These are phyloP conservation scores for Puma concolor DNA, from an alignment of 2,113 vertebrate species.

Conservation along the genomic window DNA sequence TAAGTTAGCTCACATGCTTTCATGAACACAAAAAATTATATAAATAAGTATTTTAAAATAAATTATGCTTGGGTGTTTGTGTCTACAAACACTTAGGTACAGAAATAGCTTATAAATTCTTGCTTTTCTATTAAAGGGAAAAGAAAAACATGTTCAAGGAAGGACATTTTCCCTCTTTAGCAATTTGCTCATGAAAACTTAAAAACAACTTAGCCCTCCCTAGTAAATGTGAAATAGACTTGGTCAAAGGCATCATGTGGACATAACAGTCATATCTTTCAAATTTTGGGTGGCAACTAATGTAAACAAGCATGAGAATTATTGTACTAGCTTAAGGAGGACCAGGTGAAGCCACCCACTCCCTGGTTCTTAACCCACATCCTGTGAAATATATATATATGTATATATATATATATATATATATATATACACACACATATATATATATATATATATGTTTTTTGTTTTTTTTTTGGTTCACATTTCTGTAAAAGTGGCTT, in stretches of 20 bases:
- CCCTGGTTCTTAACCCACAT: neutral
- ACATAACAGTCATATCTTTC: neutral
- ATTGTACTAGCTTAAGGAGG: neutral
- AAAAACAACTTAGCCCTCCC: neutral
- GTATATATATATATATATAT: too few relatives aligned
- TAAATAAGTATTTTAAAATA: slow-evolving; percentile 77
- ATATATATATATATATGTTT: too few relatives aligned
- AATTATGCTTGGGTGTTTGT: slow-evolving; percentile 10
- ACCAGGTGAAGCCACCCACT: too few relatives aligned
- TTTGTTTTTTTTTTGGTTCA: neutral
- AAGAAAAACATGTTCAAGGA: neutral
- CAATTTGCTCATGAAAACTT: neutral
- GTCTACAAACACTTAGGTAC: neutral
- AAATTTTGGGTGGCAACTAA: neutral
- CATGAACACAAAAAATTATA: slow-evolving; percentile 44
- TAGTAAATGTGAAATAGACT: neutral
- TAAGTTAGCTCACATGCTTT: slow-evolving; percentile 29
- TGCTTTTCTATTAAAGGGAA: neutral
- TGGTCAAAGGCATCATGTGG: neutral
- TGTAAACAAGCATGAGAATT: neutral
- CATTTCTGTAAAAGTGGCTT: neutral
- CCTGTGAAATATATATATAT: neutral
- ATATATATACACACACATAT: too few relatives aligned
- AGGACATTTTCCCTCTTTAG: neutral
- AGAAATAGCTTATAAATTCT: slow-evolving; percentile 66